phyloP scores from a whole-genome alignment of 2,113 vertebrate genomes.

The Macrotis lagotis region DNA sequence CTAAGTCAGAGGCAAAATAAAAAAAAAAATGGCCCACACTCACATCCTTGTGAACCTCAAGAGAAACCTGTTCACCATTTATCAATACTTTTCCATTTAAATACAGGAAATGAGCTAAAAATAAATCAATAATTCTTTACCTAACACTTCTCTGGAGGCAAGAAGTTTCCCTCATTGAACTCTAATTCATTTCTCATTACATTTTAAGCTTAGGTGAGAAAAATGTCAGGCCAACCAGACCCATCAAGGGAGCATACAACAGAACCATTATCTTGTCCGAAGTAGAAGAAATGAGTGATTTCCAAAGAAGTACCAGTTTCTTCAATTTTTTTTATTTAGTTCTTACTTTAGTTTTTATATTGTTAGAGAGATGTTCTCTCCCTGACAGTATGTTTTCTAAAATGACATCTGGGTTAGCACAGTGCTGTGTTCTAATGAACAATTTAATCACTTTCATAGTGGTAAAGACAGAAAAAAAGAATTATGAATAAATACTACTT shows the following conservation, averaged over 20 bases:
- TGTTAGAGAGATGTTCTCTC: neutral
- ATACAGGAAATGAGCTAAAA: slow-evolving; percentile 47
- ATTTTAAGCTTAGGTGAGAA: slow-evolving; percentile 55
- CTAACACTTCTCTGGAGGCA: slow-evolving; percentile 19
- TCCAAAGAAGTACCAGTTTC: neutral
- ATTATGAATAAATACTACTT: neutral
- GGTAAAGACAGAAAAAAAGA: neutral
- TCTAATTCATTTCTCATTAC: slow-evolving; percentile 62
- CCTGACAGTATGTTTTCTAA: neutral
- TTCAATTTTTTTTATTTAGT: neutral
- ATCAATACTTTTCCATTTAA: slow-evolving; percentile 63
- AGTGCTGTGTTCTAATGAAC: neutral
- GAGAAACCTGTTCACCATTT: slow-evolving; percentile 26
- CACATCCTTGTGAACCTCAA: neutral
- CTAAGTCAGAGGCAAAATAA: slow-evolving; percentile 52
- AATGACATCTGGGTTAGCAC: neutral
- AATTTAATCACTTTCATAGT: neutral
- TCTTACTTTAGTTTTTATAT: neutral
- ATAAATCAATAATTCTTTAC: slow-evolving; percentile 45
- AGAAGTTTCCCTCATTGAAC: slow-evolving; percentile 37
- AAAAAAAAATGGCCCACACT: slow-evolving; percentile 15
- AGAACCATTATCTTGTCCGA: slow-evolving; percentile 41
- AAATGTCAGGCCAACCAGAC: slow-evolving; percentile 5
- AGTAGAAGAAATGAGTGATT: slow-evolving; percentile 41
- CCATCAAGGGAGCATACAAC: slow-evolving; percentile 19